Base-by-base conservation (phyloP, 2,888 invertebrate species). In the Trissolcus brochymenae region DNA sequence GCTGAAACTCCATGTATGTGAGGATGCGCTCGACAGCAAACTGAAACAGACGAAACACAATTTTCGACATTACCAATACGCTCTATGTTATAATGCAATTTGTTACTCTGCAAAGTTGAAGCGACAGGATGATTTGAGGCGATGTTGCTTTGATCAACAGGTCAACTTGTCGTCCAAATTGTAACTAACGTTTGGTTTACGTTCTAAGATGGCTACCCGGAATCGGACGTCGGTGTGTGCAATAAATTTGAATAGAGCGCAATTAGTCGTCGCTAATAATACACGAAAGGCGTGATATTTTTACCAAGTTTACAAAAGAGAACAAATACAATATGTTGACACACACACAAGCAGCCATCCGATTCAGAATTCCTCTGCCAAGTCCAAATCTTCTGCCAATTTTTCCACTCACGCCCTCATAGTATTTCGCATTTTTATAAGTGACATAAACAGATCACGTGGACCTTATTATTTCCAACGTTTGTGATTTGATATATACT, bases 1-100 rank as follows among this genome's bases (percentile, higher is more conserved):
- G 95, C 93, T 95, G 95, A 95, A 97, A 97, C 96, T 96, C 96
- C 96, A 96, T 96, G 95, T 95, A 95, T 94, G 95, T 95, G 93
- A 94, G 94, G 93, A 95, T 94, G 92, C 93, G 94, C 94, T 94
- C 93, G 92, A 94, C 93, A 91, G 93, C 93, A 93, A 95, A 93
- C 95, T 95, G 92, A 14, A 93, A 94, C 86, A 84, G 85, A 81
- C 68, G 65, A 80, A 57, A 55, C 61, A 67, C 19, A 43, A n/a
- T 43, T 41, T 46, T n/a, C n/a, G 6, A 16, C 16, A 46, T 46
- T 46, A n/a, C n/a, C 11, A 1, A 35, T 11, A 7, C 35, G 35
- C 35, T 46, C 14, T 4, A 6, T n/a, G 11, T 46, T 16, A n/a
- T 43, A 43, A n/a, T 43, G 43, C 13, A 4, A 43, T 14, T 43